Evolutionary conservation across 2,888 invertebrate genomes (phyloP).

Genomic region (Blastobasis adustella): DNA sequence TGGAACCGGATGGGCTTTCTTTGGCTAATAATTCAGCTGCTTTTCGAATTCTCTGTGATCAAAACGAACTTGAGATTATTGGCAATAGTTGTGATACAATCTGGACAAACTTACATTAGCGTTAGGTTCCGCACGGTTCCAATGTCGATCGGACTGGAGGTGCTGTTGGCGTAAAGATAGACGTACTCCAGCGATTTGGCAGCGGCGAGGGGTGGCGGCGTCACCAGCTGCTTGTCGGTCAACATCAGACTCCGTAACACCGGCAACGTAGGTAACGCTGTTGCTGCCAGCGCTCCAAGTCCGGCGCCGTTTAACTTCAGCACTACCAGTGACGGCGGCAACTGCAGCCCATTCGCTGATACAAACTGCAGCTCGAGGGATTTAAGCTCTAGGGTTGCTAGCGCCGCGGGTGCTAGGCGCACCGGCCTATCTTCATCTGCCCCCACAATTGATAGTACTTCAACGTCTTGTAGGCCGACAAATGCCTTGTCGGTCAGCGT

Average conservation of each 20-base stretch:
- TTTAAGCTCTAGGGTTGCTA: neutral
- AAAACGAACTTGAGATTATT: no score
- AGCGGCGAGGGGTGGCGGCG: slow-evolving; percentile 8
- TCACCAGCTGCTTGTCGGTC: slow-evolving; percentile 12
- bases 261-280: neutral
- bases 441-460: no score
- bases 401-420: slow-evolving; percentile 7
- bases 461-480: no score
- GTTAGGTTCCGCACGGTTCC: no score
- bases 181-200: slow-evolving; percentile 2
- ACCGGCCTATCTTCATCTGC: no score
- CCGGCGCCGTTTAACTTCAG: neutral
- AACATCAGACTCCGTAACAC: slow-evolving; percentile 7
- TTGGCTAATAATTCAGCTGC: no score
- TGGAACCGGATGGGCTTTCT: no score
- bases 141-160: no score
- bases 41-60: no score
- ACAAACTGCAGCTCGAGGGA: neutral
- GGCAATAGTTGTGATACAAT: no score
- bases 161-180: neutral
- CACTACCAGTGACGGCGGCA: slow-evolving; percentile 3
- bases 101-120: no score
- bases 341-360: slow-evolving; percentile 5
- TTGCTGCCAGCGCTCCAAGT: neutral
- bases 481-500: no score